phyloP scores from a whole-genome alignment of 2,113 vertebrate genomes.

The Nipponia nippon region DNA sequence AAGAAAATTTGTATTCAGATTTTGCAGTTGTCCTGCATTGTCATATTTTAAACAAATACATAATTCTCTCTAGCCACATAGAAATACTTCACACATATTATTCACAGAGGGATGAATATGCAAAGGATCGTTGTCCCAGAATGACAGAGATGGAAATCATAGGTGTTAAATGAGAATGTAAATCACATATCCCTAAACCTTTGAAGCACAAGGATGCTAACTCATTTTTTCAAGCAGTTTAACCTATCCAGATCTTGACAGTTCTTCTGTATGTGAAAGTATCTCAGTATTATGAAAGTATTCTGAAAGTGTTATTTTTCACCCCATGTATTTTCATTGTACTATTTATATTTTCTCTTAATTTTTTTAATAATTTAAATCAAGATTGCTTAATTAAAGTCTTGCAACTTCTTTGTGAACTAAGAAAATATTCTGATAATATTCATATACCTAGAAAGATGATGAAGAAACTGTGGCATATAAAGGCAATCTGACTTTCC shows the following conservation, averaged over 20 bases:
- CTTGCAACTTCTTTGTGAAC: neutral
- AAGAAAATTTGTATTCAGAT: neutral
- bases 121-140: neutral
- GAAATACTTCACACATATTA: neutral
- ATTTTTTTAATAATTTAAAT: neutral
- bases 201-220: neutral
- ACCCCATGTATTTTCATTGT: neutral
- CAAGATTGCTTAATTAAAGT: neutral
- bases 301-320: neutral
- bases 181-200: neutral
- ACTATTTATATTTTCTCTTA: neutral
- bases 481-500: neutral
- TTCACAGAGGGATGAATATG: neutral
- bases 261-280: neutral
- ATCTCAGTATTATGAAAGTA: neutral
- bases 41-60: neutral
- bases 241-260: neutral
- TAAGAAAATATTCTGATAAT: neutral
- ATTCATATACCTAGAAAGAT: neutral
- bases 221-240: neutral
- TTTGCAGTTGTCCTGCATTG: neutral
- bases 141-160: neutral
- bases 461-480: neutral
- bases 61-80: neutral
- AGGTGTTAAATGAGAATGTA: neutral